Base-by-base conservation (phyloP, 2,888 invertebrate species). In the Lasioglossum lativentre region DNA sequence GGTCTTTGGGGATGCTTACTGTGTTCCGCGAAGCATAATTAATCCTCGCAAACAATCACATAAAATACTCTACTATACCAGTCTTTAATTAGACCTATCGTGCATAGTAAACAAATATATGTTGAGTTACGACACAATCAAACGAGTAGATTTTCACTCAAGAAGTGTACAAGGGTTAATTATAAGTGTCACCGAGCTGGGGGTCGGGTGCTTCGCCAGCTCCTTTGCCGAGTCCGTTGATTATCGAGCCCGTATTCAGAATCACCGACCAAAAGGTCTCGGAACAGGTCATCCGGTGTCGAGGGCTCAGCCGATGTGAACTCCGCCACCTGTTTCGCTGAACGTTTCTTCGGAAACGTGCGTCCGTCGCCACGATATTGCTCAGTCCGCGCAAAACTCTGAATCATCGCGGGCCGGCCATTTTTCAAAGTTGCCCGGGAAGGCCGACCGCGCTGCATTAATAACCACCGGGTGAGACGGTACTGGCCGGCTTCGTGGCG, bases 391-490 rank as follows among this genome's bases (percentile, higher is more conserved):
- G 86, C 87, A 90, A 91, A 91, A 90, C 91, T 91, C 91, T 90
- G 90, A 91, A 90, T 91, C 90, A 90, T 90, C 90, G 88, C 82
- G 84, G 81, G 80, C 79, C 86, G 87, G 89, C 91, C 90, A 90
- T 91, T 91, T 90, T 91, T 91, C 90, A 91, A 91, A 91, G 85
- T 90, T 87, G 88, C 82, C 85, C 81, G 85, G 78, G 83, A 86
- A 81, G 86, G 78, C 80, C 68, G 84, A 83, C 77, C 86, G 59
- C 75, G 85, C 85, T 90, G 90, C 90, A 90, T 90, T 90, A 90
- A 90, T 90, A 90, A 90, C 91, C 86, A 89, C 63, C 82, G 84
- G 87, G 82, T 77, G 89, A 85, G 87, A 87, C 89, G 88, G 74
- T 66, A 52, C 63, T 84, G 84, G 73, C 80, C 88, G 84, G 87